Percentiles rank a stretch among this genome's conserved stretches.
Evolutionary conservation across 1,140 invertebrate genomes (phyloP).

Genomic region (Caerostris darwini): DNA sequence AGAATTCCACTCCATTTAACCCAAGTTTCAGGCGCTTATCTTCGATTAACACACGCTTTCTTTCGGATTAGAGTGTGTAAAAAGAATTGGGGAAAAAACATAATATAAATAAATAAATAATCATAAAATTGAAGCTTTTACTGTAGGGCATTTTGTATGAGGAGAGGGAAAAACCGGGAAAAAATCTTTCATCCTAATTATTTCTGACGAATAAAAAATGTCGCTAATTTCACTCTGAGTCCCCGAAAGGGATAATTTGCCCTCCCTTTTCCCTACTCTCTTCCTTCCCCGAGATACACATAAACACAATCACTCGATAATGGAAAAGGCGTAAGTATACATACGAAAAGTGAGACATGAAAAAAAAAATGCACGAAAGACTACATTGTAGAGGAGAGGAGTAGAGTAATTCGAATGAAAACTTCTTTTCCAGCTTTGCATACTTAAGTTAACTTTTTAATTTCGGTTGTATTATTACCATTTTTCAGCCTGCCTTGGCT

Average conservation of each 20-base stretch:
- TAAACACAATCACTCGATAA: not conserved
- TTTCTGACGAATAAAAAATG: not conserved
- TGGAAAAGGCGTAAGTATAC: not conserved
- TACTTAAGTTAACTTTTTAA: no score
- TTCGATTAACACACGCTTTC: not conserved
- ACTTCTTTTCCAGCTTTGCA: not conserved
- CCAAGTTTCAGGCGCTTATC: not conserved
- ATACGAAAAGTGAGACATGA: not conserved
- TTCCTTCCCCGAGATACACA: not conserved
- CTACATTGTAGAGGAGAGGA: not conserved
- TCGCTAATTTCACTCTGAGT: not conserved
- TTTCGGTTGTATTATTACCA: no score
- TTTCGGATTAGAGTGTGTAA: not conserved
- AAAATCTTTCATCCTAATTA: not conserved
- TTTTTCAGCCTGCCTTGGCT: no score
- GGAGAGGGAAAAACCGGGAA: not conserved
- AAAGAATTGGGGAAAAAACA: not conserved
- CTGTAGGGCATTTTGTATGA: not conserved
- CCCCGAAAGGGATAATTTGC: not conserved
- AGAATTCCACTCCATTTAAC: not conserved
- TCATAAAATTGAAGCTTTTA: not conserved
- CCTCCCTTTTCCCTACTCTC: not conserved
- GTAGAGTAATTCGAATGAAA: not conserved
- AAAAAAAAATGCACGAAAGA: not conserved
- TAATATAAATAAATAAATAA: not conserved